These are phyloP conservation scores for Anastatus disparis DNA, from an alignment of 1,140 invertebrate genomes.

Conservation along the genomic window DNA sequence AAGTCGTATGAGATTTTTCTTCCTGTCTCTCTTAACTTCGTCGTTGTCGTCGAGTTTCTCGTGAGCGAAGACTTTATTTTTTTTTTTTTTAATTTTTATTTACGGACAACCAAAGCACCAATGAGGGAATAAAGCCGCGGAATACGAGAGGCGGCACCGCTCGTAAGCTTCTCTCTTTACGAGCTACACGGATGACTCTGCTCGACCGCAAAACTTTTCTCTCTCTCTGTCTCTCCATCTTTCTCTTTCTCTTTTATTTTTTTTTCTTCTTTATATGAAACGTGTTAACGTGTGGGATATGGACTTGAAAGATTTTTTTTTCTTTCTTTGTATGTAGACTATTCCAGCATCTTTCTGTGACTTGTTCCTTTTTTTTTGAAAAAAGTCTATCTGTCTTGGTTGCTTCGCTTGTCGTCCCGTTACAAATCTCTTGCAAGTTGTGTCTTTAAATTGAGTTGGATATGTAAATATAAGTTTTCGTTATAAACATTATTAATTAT, in stretches of 20 bases:
- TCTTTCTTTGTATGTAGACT: no score
- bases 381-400: no score
- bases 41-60: background rate
- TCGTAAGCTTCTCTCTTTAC: conserved; percentile 67
- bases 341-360: no score
- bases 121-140: conserved; percentile 60
- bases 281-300: no score
- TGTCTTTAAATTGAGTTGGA: background rate
- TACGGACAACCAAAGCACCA: conserved; percentile 44
- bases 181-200: conserved; percentile 61
- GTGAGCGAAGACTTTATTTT: no score
- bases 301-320: no score
- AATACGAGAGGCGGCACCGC: conserved; percentile 52
- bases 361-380: no score
- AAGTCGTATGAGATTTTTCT: conserved; percentile 29
- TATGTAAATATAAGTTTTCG: conserved; percentile 5
- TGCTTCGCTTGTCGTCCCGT: background rate
- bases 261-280: no score
- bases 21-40: background rate
- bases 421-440: background rate
- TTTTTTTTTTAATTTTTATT: no score
- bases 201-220: conserved; percentile 41
- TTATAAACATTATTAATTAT: no score
- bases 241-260: background rate
- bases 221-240: conserved; percentile 8